Conservation (phyloP, 2,797 vertebrate genomes). For the Sebastiscus tertius region DNA sequence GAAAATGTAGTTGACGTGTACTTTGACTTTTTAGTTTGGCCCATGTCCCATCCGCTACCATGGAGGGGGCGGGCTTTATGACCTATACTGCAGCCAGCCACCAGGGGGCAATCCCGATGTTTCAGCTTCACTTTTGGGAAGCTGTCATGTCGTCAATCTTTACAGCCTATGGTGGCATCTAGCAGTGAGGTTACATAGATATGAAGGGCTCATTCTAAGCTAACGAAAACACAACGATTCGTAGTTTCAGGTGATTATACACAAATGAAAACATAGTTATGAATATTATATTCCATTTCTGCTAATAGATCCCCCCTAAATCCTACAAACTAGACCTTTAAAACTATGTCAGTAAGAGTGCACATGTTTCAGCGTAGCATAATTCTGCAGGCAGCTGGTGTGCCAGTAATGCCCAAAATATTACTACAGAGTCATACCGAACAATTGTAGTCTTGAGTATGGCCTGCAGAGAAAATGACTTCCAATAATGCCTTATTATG, state of each 20-base stretch:
- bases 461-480: conserved; percentile 36
- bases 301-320: background rate
- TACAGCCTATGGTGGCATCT: too few relatives aligned
- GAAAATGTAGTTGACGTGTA: too few relatives aligned
- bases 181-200: too few relatives aligned
- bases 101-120: background rate
- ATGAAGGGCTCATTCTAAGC: too few relatives aligned
- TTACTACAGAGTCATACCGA: conserved; percentile 3
- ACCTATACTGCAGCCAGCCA: too few relatives aligned
- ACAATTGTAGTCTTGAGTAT: conserved; percentile 22
- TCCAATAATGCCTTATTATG: conserved; percentile 40
- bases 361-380: background rate
- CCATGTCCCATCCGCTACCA: too few relatives aligned
- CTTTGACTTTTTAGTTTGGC: too few relatives aligned
- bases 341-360: background rate
- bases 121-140: too few relatives aligned
- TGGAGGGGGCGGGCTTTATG: too few relatives aligned
- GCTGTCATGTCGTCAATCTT: too few relatives aligned
- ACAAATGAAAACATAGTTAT: background rate
- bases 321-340: background rate
- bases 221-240: background rate
- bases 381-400: conserved; percentile 14
- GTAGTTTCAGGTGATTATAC: too few relatives aligned
- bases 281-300: background rate
- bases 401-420: conserved; percentile 31